Conservation (phyloP, 2,888 invertebrate species). For the Andrena fulva region DNA sequence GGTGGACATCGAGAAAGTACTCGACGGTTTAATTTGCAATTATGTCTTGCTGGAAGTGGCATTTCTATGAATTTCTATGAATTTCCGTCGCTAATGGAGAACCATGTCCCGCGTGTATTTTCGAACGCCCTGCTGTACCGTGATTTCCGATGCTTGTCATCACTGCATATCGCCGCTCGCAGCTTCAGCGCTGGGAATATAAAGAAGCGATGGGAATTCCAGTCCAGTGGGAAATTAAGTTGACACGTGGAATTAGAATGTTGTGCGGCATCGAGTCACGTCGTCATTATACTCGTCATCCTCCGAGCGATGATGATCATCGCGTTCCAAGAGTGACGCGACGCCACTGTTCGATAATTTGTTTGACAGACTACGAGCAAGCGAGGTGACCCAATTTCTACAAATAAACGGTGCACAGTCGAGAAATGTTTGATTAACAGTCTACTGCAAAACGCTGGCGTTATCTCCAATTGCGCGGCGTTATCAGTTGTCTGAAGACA, state of each 20-base stretch:
- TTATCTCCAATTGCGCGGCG: conserved; percentile 4
- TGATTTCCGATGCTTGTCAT: conserved; percentile 7
- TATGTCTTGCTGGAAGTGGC: neutral
- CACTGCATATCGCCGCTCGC: neutral
- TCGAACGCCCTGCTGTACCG: conserved; percentile 2
- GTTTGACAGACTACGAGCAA: neutral
- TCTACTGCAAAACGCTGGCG: conserved; percentile 4
- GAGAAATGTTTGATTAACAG: conserved; percentile 3
- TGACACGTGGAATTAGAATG: conserved; percentile 44
- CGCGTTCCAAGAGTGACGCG: neutral
- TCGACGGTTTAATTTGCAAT: conserved; percentile 13
- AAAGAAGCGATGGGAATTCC: conserved; percentile 42
- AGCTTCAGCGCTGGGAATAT: conserved; percentile 12
- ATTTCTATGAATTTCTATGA: neutral
- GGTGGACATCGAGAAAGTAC: neutral
- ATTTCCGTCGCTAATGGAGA: conserved; percentile 2
- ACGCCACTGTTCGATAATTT: neutral
- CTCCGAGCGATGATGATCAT: neutral
- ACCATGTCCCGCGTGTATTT: neutral
- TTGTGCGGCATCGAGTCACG: neutral
- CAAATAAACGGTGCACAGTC: neutral
- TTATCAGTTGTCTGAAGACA: conserved; percentile 25
- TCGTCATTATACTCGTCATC: conserved; percentile 21
- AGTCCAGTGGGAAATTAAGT: conserved; percentile 3
- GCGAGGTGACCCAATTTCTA: neutral